These are phyloP conservation scores for Benthochromis sp. DNA, from an alignment of 2,113 vertebrate species.

Conservation along the genomic window DNA sequence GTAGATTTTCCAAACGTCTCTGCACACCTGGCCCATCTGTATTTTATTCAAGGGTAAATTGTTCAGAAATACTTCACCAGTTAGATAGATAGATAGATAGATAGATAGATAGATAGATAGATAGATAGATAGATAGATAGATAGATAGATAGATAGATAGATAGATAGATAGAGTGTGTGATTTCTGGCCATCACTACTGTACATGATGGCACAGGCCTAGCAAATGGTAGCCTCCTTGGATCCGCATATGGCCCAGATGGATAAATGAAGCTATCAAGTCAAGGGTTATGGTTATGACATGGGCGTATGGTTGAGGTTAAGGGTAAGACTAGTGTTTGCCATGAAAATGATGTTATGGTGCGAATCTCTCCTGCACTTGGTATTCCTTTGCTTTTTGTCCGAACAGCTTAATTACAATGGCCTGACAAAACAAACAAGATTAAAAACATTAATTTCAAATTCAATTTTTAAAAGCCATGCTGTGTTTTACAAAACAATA, in stretches of 20 bases:
- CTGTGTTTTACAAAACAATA: neutral
- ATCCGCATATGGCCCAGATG: neutral
- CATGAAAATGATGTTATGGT: neutral
- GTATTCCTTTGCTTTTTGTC: neutral
- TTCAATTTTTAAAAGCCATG: neutral
- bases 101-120: neutral
- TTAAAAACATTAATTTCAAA: neutral
- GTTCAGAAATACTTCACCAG: neutral
- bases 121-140: neutral
- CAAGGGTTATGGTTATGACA: neutral
- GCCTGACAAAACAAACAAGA: neutral
- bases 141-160: neutral
- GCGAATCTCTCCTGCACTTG: neutral
- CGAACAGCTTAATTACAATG: neutral
- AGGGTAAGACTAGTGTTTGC: neutral
- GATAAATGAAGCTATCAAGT: neutral
- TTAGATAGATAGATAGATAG: neutral
- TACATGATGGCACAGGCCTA: neutral
- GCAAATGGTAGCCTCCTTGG: neutral
- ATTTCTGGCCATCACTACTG: neutral
- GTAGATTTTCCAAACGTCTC: neutral
- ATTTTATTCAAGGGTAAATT: neutral
- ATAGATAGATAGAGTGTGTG: neutral
- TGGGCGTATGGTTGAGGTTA: neutral
- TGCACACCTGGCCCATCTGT: neutral